Evolutionary conservation across 2,797 vertebrate genomes (phyloP), one percentile per base, ranked within the genome.

Genomic region (Anguilla pacifica): DNA sequence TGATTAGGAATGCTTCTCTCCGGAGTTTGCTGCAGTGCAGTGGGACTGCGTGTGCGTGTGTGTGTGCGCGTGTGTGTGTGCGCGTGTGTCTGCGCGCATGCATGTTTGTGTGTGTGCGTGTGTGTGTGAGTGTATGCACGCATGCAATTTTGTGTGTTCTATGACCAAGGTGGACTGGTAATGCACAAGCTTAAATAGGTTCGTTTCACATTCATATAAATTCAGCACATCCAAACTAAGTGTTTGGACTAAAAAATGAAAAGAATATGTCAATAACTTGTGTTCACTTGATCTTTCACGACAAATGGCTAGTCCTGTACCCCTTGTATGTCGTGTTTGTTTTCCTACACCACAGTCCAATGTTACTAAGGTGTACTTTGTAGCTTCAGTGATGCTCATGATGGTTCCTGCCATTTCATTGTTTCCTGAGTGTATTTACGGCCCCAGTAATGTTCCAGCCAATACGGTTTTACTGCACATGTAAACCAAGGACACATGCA

Each of bases 1-100:
- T 57, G 1, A 25, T 88, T n/a, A 87, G 43, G 77, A 43, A 70
- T 53, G 53, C 83, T 87, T 83, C 74, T 25, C 51, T 55, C 59
- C 72, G 31, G 28, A 46, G 84, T 84, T 61, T 87, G 83, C 83
- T 87, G 86, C 86, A 87, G 86, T 89, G 88, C 83, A 85, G 72
- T 51, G 82, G 70, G n/a, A 87, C 4, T 53, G 70, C 83, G 61
- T 25, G 46, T 70, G 22, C 46, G 72, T 61, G n/a, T 53, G 28
- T n/a, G 7, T 35, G n/a, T 15, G 70, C 35, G n/a, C n/a, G n/a
- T n/a, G n/a, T n/a, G n/a, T n/a, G n/a, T n/a, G n/a, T n/a, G n/a
- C n/a, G 7, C 11, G 5, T 2, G 64, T 70, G 64, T 70, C 22
- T 35, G 70, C 9, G 28, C 22, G 70, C 10, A 51, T 51, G 6